Evolutionary conservation across 2,888 invertebrate species (phyloP).

Genomic region (Malacosoma neustria): DNA sequence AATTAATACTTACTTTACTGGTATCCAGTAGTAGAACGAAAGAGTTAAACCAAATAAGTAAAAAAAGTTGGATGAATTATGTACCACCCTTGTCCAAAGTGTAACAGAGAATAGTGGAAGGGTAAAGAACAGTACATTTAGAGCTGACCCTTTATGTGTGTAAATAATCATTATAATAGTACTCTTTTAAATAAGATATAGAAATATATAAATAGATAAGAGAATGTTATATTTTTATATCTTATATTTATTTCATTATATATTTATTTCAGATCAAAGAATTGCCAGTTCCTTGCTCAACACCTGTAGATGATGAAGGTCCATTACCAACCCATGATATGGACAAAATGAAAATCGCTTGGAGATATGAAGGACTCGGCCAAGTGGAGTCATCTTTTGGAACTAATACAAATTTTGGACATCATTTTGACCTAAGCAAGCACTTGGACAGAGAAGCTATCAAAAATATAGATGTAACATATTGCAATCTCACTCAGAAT

Average conservation of each 20-base stretch:
- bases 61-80: too few species aligned
- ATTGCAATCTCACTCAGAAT: slow-evolving; percentile 75
- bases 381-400: slow-evolving; percentile 74
- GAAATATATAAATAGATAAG: too few species aligned
- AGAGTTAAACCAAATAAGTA: too few species aligned
- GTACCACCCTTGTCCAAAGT: too few species aligned
- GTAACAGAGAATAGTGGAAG: too few species aligned
- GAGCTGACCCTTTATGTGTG: too few species aligned
- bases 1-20: too few species aligned
- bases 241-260: not conserved
- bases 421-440: slow-evolving; percentile 88
- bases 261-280: slow-evolving; percentile 58
- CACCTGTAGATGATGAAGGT: slow-evolving; percentile 54
- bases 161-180: too few species aligned
- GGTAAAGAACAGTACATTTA: too few species aligned
- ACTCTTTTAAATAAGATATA: too few species aligned
- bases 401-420: slow-evolving; percentile 76
- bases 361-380: slow-evolving; percentile 88
- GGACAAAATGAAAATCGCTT: slow-evolving; percentile 89
- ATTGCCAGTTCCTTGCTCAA: slow-evolving; percentile 66
- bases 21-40: too few species aligned
- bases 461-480: slow-evolving; percentile 71
- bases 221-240: too few species aligned
- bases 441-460: slow-evolving; percentile 77
- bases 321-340: slow-evolving; percentile 28